A percentile compares a stretch with the other conserved stretches of the same genome.
Conservation (phyloP, 92 coral and sea anemone genomes). For the Zoanthus sociatus region DNA sequence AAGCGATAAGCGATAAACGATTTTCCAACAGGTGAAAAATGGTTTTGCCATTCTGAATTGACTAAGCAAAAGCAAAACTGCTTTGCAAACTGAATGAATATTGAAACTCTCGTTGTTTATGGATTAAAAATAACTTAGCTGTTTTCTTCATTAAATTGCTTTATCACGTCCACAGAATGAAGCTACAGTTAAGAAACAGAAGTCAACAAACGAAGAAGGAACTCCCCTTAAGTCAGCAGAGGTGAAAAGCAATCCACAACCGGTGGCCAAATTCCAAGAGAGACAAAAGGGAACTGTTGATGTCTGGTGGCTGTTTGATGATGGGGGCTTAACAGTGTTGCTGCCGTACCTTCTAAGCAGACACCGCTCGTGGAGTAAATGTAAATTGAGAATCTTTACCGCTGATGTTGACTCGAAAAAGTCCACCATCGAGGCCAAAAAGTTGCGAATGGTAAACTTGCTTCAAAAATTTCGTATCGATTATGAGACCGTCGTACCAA, state of each 20-base stretch:
- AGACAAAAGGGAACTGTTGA: constrained; percentile 90
- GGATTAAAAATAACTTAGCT: background rate
- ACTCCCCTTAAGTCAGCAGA: constrained; percentile 33
- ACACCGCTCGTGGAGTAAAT: constrained; percentile 87
- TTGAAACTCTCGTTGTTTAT: too few relatives aligned
- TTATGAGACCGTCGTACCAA: constrained; percentile 76
- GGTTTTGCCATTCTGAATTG: too few relatives aligned
- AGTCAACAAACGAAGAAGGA: constrained; percentile 16
- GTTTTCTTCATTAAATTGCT: background rate
- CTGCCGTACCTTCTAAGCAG: constrained; percentile 87
- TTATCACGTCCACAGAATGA: constrained; percentile 4
- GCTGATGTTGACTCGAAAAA: constrained; percentile 82
- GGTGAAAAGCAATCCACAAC: constrained; percentile 26
- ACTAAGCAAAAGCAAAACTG: too few relatives aligned
- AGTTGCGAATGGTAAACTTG: constrained; percentile 86
- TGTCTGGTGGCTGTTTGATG: constrained; percentile 99
- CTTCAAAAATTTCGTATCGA: constrained; percentile 94
- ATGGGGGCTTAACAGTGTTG: constrained; percentile 93
- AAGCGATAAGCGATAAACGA: too few relatives aligned
- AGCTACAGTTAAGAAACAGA: background rate
- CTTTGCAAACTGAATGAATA: too few relatives aligned
- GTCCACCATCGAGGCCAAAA: constrained; percentile 63
- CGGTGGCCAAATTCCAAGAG: constrained; percentile 38
- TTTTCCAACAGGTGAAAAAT: too few relatives aligned
- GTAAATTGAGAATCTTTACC: constrained; percentile 89